These are phyloP conservation scores for Nomada lathburiana DNA, from an alignment of 2,888 invertebrate genomes.

Conservation along the genomic window DNA sequence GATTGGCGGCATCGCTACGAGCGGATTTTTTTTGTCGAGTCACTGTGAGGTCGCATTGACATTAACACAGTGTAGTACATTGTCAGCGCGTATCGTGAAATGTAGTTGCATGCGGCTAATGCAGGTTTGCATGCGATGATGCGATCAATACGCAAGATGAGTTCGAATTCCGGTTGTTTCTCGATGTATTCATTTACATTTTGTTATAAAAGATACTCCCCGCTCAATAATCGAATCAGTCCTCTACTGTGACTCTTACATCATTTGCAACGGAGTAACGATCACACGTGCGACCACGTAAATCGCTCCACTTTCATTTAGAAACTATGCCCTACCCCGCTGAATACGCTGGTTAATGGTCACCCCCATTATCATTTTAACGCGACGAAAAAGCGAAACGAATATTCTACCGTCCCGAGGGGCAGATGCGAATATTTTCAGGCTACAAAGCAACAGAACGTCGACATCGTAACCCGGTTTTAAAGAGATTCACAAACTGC, in stretches of 20 bases:
- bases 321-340: not conserved
- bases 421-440: not conserved
- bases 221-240: no score
- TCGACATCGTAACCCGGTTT: not conserved
- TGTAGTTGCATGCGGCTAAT: conserved; percentile 44
- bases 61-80: not conserved
- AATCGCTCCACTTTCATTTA: not conserved
- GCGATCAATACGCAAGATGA: conserved; percentile 48
- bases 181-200: conserved; percentile 4
- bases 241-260: no score
- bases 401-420: not conserved
- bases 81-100: conserved; percentile 24
- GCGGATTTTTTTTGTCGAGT: no score
- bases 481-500: not conserved
- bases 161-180: conserved; percentile 17
- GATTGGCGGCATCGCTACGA: no score
- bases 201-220: not conserved
- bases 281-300: not conserved
- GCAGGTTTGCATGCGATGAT: conserved; percentile 34
- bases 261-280: not conserved
- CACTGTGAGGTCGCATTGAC: conserved; percentile 29
- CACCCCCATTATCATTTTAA: not conserved
- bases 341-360: not conserved
- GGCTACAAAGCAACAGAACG: not conserved
- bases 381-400: not conserved